A percentile compares a stretch with the other conserved stretches of the same genome.
These are phyloP conservation scores for Orthonychiurus folsomi DNA, from an alignment of 2,888 invertebrate genomes.

Conservation along the genomic window DNA sequence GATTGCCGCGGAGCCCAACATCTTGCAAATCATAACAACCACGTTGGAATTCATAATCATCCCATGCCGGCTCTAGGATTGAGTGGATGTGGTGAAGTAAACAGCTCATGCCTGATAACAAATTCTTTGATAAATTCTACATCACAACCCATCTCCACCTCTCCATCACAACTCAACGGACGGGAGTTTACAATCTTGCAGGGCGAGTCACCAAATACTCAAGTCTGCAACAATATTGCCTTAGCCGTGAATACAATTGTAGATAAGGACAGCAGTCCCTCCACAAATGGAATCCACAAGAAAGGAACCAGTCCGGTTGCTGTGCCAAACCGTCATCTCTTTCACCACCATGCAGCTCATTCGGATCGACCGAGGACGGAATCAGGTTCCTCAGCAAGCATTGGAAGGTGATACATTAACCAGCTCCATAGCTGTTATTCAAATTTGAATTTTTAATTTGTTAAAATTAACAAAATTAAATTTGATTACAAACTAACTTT, in stretches of 20 bases:
- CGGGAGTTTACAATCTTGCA: constrained; percentile 9
- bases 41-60: no score
- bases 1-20: constrained; percentile 29
- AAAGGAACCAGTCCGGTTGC: constrained; percentile 54
- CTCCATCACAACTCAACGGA: constrained; percentile 9
- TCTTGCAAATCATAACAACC: constrained; percentile 12
- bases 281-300: neutral
- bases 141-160: neutral
- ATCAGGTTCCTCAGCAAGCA: constrained; percentile 51
- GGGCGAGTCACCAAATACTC: constrained; percentile 15
- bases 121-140: constrained; percentile 14
- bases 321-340: constrained; percentile 48
- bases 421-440: neutral
- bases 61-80: neutral
- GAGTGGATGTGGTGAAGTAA: neutral
- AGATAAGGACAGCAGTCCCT: neutral
- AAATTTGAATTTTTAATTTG: constrained; percentile 1
- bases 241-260: neutral
- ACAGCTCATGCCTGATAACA: constrained; percentile 11
- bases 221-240: neutral
- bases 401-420: constrained; percentile 47
- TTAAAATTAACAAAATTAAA: neutral
- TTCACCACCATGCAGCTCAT: constrained; percentile 43
- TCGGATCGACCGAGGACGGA: constrained; percentile 48
- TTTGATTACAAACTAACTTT: neutral